Base-by-base conservation (phyloP, 2,888 invertebrate species). In the Gibbula magus region DNA sequence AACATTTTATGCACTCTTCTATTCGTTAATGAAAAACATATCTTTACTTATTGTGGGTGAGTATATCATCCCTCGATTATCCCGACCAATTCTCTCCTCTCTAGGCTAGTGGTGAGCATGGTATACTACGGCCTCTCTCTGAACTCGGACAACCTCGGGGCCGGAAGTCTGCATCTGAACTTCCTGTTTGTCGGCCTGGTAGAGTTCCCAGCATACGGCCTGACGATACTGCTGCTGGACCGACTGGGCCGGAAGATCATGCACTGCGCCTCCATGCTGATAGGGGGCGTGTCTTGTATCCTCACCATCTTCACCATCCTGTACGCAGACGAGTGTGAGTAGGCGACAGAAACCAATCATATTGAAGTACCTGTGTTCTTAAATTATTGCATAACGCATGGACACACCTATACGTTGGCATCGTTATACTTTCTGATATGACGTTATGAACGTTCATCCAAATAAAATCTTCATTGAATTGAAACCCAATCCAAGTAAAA, bases 281-380 rank as follows among this genome's bases (percentile, higher is more conserved):
- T 84, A 0, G 85, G 85, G 8, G 88, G 86, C 5, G 51, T 84
- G 5, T 81, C 85, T 2, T 87, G 85, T 77, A 94, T 97, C 66
- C 76, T 75, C 13, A 86, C 84, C n/a, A 81, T 84, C n/a, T 83
- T 83, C 51, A 77, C 84, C 8, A 80, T 86, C 35, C n/a, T 85
- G n/a, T 82, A 84, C 70, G 79, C 79, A 3, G 80, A 74, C 5
- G 79, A 83, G 74, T 39, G 85, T 85, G 81, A 67, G 85, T 77
- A 25, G 5, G 20, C 56, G 3, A 20, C 25, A 29, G 16, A 13
- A 5, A 0, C 2, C 29, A n/a, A 4, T 18, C 10, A 22, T 2
- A 61, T 61, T 13, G 8, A 8, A 18, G 56, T 2, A 56, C n/a
- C 20, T 56, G 7, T n/a, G n/a, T n/a, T n/a, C n/a, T n/a, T n/a